phyloP scores from a whole-genome alignment of 2,797 vertebrate species.

The Acropternis orthonyx region DNA sequence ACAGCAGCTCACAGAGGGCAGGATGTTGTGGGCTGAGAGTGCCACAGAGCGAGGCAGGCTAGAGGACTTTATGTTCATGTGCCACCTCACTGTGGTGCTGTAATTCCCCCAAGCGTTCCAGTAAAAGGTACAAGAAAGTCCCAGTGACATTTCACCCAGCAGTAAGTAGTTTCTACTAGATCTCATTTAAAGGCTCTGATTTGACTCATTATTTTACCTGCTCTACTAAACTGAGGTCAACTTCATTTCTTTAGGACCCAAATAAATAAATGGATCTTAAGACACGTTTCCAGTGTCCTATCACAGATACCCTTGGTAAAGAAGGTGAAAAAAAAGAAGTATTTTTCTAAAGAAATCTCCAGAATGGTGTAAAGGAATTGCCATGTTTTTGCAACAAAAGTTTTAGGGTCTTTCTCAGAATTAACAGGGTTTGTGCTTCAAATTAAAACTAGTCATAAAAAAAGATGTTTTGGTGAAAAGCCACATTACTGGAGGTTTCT shows the following conservation, averaged over 20 bases:
- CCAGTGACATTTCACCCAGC: not conserved
- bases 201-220: not conserved
- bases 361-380: not conserved
- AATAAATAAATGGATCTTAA: not conserved
- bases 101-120: not conserved
- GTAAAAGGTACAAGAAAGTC: not conserved
- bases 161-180: not conserved
- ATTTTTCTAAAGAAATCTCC: not conserved
- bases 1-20: not conserved
- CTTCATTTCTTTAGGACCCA: not conserved
- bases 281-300: not conserved
- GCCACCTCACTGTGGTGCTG: accelerated
- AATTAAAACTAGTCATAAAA: not conserved
- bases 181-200: not conserved
- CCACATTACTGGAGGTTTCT: not conserved
- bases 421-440: not conserved
- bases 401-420: not conserved
- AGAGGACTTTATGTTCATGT: not conserved
- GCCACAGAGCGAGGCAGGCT: not conserved
- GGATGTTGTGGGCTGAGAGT: not conserved
- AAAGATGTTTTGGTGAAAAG: not conserved
- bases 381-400: not conserved
- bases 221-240: not conserved
- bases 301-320: not conserved
- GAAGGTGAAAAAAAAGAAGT: not conserved